phyloP scores from a whole-genome alignment of 1,140 invertebrate genomes.

The Papilio aristodemus region DNA sequence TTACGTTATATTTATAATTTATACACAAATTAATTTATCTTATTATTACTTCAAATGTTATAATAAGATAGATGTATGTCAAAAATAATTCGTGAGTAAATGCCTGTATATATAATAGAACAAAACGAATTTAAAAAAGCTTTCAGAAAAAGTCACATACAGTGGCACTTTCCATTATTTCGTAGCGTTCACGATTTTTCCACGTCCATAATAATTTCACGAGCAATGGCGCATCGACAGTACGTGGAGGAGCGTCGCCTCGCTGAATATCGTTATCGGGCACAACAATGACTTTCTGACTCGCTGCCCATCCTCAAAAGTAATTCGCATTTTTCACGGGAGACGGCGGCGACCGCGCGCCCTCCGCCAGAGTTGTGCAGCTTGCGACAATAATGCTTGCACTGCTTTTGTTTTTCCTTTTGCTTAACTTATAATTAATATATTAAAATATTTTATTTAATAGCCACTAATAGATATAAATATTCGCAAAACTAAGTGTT shows the following conservation, averaged over 20 bases:
- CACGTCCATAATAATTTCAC: constrained; percentile 64
- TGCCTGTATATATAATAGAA: not conserved
- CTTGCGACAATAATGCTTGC: constrained; percentile 3
- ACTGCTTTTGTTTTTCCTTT: constrained; percentile 15
- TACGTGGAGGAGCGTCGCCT: constrained; percentile 43
- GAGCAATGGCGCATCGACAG: constrained; percentile 51
- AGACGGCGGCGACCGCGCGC: constrained; percentile 11
- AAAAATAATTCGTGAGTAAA: not conserved
- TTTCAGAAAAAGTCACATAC: not conserved
- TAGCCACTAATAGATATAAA: too few species aligned
- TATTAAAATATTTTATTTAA: constrained; percentile 4
- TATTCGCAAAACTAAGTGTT: too few species aligned
- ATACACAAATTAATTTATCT: too few species aligned
- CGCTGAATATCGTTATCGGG: constrained; percentile 56
- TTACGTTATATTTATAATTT: too few species aligned
- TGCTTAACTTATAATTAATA: constrained; percentile 15
- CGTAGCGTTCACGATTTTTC: constrained; percentile 52
- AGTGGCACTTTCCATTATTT: constrained; percentile 31
- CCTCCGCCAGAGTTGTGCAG: not conserved
- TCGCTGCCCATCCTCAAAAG: constrained; percentile 72
- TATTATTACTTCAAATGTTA: too few species aligned
- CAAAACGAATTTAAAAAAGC: not conserved
- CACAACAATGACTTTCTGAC: constrained; percentile 71
- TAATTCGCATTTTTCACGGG: constrained; percentile 71
- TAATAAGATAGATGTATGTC: not conserved